Evolutionary conservation across 1,140 invertebrate genomes (phyloP), one percentile per base, ranked within the genome.

Genomic region (Drosophila pandora): DNA sequence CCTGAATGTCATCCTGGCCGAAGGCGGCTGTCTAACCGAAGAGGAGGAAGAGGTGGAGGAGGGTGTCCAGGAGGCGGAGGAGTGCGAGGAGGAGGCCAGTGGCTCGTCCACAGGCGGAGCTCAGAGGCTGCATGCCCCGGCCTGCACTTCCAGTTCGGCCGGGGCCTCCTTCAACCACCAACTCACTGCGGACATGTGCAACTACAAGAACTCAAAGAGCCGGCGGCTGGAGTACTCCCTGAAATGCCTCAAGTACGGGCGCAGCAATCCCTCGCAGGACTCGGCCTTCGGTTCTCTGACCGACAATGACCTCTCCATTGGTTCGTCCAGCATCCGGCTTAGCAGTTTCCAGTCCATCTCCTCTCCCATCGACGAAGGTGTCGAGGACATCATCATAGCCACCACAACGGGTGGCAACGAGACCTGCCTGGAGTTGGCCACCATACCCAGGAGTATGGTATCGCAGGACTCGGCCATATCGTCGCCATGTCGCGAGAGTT

Each of bases 291-390:
- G 91, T 9, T 91, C 90, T 2, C 71, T 92, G 2, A 92, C 91
- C 45, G 91, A 92, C 70, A 91, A 91, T 62, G 91, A 92, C 75
- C 68, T 91, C 22, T 92, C 91, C 52, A 90, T 85, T 10, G 91
- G 87, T 4, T 92, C 91, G 0, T 90, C 90, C 3, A 91, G 90
- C 50, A 91, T 92, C 39, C 82, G 90, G 8, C 69, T 92, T 9
- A 92, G 88, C 43, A 92, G 91, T 48, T 92, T 92, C 52, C 91
- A 92, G 48, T 92, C 91, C 17, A 91, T 92, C n/a, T 89, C 89
- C 13, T 92, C 91, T 34, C 91, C 91, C 17, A 92, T 92, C 1
- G 91, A 92, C 55, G 91, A 92, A 30, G 90, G 91, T 6, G 91
- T 92, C 21, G 91, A 92, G 72, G 91, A 92, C 62, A 69, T 92